Percentiles rank a stretch among this genome's conserved stretches.
These are phyloP conservation scores for Rallus limicola DNA, from an alignment of 2,113 vertebrate species.

Conservation along the genomic window DNA sequence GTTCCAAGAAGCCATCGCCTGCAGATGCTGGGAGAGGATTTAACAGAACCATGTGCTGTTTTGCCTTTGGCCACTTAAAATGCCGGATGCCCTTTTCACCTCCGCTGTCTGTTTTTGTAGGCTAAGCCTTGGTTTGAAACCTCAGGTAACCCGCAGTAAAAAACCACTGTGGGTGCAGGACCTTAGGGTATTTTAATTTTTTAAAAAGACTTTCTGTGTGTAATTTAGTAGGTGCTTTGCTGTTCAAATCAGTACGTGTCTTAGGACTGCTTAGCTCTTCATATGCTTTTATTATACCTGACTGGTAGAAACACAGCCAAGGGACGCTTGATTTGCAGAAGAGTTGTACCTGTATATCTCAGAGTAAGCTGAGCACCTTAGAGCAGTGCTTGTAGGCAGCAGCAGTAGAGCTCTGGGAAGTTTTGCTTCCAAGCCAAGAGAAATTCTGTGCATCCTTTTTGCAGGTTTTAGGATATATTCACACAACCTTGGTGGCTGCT, in stretches of 20 bases:
- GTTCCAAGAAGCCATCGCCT: constrained; percentile 8
- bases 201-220: background rate
- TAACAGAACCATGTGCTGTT: background rate
- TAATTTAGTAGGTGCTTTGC: background rate
- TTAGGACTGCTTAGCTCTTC: background rate
- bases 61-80: background rate
- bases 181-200: background rate
- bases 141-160: background rate
- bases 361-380: background rate
- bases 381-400: background rate
- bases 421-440: background rate
- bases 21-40: background rate
- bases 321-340: background rate
- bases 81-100: background rate
- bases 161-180: background rate
- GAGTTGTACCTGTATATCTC: background rate
- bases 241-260: background rate
- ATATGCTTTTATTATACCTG: background rate
- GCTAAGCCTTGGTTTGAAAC: constrained; percentile 1
- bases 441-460: background rate
- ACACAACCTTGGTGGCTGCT: background rate
- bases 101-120: constrained; percentile 26
- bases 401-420: background rate
- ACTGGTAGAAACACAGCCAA: background rate
- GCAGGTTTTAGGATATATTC: background rate